Conservation (phyloP, 2,888 invertebrate genomes). For the Enoplolaimus lenunculus region DNA sequence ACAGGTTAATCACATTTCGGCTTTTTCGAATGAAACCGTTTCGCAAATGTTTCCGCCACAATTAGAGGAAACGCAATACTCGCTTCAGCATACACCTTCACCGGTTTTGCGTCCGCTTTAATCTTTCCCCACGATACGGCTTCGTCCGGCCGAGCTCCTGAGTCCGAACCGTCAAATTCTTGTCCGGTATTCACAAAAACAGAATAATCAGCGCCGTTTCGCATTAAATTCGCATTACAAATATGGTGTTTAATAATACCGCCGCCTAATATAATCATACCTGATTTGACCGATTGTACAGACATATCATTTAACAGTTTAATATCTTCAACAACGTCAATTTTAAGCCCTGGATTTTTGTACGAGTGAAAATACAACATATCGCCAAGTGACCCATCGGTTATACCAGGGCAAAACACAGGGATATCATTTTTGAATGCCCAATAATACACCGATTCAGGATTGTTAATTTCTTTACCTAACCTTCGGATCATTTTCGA, state of each 20-base stretch:
- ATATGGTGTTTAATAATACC: slow-evolving; percentile 97
- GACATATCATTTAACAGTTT: slow-evolving; percentile 79
- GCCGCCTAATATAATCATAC: slow-evolving; percentile 89
- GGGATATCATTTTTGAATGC: slow-evolving; percentile 90
- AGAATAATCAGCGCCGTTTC: slow-evolving; percentile 88
- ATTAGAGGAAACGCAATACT: slow-evolving; percentile 81
- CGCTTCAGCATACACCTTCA: slow-evolving; percentile 79
- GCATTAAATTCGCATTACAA: slow-evolving; percentile 97
- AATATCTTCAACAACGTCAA: slow-evolving; percentile 75
- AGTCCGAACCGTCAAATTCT: slow-evolving; percentile 86
- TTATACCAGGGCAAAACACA: slow-evolving; percentile 88
- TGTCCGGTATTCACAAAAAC: slow-evolving; percentile 75
- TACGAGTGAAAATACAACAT: slow-evolving; percentile 98
- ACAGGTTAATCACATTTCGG: too few species aligned
- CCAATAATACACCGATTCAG: slow-evolving; percentile 89
- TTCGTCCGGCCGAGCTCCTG: slow-evolving; percentile 93
- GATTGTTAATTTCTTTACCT: slow-evolving; percentile 75
- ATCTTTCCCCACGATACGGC: slow-evolving; percentile 75
- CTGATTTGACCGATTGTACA: slow-evolving; percentile 76
- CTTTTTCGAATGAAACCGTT: slow-evolving; percentile 16
- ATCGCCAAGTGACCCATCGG: slow-evolving; percentile 90
- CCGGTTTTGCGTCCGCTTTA: slow-evolving; percentile 65
- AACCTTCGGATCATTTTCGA: slow-evolving; percentile 67
- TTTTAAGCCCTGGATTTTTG: slow-evolving; percentile 71
- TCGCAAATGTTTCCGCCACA: slow-evolving; percentile 86